A percentile compares a stretch with the other conserved stretches of the same genome.
phyloP scores from a whole-genome alignment of 2,113 vertebrate species.

The Rhinogobius similis region DNA sequence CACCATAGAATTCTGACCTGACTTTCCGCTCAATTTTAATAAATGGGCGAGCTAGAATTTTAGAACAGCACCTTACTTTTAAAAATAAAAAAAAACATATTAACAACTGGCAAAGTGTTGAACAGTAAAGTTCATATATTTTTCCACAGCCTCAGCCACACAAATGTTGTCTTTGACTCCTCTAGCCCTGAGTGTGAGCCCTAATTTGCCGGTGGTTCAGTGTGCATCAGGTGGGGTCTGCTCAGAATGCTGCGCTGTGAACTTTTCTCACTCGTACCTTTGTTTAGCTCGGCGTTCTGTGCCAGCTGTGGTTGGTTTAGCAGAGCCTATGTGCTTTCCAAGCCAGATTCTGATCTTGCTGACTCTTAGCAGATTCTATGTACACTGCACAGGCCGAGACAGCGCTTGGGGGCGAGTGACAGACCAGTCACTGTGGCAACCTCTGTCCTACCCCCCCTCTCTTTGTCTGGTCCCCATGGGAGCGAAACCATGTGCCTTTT shows the following conservation, averaged over 20 bases:
- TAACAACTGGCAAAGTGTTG: not conserved
- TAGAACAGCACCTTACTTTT: too few relatives aligned
- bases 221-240: slow-evolving; percentile 40
- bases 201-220: slow-evolving; percentile 11
- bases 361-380: slow-evolving; percentile 64
- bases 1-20: too few relatives aligned
- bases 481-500: slow-evolving; percentile 46
- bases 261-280: slow-evolving; percentile 36
- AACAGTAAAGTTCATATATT: slow-evolving; percentile 7
- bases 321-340: slow-evolving; percentile 59
- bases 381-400: slow-evolving; percentile 51
- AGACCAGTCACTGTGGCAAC: slow-evolving; percentile 40
- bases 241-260: slow-evolving; percentile 49
- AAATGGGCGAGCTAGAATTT: too few relatives aligned
- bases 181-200: not conserved
- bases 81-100: not conserved
- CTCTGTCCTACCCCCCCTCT: slow-evolving; percentile 5
- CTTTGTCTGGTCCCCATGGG: slow-evolving; percentile 20
- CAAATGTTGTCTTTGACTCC: slow-evolving; percentile 22
- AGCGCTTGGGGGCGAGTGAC: slow-evolving; percentile 35
- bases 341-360: slow-evolving; percentile 68
- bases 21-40: too few relatives aligned
- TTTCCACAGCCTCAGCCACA: not conserved
- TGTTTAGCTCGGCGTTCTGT: slow-evolving; percentile 46
- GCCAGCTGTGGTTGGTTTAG: slow-evolving; percentile 69